A percentile compares a stretch with the other conserved stretches of the same genome.
Evolutionary conservation across 92 coral and sea anemone genomes (phyloP).

Genomic region (Micromussa lordhowensis): DNA sequence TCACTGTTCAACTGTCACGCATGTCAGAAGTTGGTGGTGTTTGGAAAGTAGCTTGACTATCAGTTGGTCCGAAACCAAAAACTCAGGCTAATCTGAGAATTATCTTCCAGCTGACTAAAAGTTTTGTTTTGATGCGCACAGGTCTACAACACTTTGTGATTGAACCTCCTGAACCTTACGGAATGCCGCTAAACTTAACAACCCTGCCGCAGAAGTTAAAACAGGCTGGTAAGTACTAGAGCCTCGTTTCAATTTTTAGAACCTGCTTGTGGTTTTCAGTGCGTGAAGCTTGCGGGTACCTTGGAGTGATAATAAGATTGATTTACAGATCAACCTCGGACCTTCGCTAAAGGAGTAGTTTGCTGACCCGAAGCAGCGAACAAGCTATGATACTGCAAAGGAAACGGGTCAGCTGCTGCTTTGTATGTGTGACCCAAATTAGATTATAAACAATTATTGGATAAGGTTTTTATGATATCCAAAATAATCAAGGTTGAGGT

Average conservation of each 20-base stretch:
- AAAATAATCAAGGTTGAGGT: too few relatives aligned
- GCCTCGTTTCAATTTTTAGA: neutral
- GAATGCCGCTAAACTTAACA: constrained; percentile 71
- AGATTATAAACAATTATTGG: too few relatives aligned
- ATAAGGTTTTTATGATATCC: too few relatives aligned
- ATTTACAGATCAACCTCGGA: too few relatives aligned
- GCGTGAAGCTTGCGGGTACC: neutral
- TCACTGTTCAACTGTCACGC: neutral
- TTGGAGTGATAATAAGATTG: neutral
- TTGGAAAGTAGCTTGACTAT: too few relatives aligned
- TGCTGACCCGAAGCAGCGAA: too few relatives aligned
- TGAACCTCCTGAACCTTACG: constrained; percentile 61
- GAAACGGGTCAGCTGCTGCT: too few relatives aligned
- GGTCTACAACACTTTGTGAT: constrained; percentile 75
- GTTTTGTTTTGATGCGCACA: neutral
- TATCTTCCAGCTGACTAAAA: neutral
- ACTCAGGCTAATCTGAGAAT: neutral
- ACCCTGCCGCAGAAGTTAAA: constrained; percentile 72
- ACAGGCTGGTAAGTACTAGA: constrained; percentile 50
- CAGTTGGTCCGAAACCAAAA: too few relatives aligned
- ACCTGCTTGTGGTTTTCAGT: neutral
- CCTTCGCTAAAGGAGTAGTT: too few relatives aligned
- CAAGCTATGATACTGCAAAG: too few relatives aligned
- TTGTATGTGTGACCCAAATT: too few relatives aligned
- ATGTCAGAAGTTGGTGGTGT: neutral